Conservation (phyloP, 2,113 vertebrate species). For the Aegithalos caudatus region DNA sequence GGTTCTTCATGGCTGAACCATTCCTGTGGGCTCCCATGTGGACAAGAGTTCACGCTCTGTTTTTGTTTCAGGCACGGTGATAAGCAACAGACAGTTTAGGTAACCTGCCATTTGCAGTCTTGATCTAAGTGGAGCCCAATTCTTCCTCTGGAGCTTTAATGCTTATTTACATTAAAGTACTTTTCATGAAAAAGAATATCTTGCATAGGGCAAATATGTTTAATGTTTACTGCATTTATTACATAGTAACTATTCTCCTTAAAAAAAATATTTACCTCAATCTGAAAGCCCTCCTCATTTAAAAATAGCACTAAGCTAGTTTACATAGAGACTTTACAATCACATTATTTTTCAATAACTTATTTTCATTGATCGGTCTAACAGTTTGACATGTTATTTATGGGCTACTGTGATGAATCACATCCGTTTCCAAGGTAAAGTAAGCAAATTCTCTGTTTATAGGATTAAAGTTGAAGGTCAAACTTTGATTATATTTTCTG, state of each 20-base stretch:
- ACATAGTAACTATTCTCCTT: neutral
- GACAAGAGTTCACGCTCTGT: neutral
- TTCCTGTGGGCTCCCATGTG: neutral
- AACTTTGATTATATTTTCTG: constrained; percentile 74
- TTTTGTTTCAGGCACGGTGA: neutral
- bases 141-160: neutral
- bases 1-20: neutral
- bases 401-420: constrained; percentile 74
- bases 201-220: neutral
- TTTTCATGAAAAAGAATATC: neutral
- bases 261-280: neutral
- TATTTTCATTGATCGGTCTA: constrained; percentile 73
- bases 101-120: neutral
- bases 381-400: constrained; percentile 75
- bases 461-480: constrained; percentile 73
- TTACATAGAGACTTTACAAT: constrained; percentile 65
- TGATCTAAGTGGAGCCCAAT: neutral
- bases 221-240: neutral
- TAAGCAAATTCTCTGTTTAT: constrained; percentile 76
- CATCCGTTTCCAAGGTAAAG: constrained; percentile 74
- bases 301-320: constrained; percentile 57
- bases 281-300: constrained; percentile 30
- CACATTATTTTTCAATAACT: constrained; percentile 77
- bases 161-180: neutral
- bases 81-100: constrained; percentile 2